Base-by-base conservation (phyloP, 1,140 invertebrate genomes). In the Druon quercuslanigerum region DNA sequence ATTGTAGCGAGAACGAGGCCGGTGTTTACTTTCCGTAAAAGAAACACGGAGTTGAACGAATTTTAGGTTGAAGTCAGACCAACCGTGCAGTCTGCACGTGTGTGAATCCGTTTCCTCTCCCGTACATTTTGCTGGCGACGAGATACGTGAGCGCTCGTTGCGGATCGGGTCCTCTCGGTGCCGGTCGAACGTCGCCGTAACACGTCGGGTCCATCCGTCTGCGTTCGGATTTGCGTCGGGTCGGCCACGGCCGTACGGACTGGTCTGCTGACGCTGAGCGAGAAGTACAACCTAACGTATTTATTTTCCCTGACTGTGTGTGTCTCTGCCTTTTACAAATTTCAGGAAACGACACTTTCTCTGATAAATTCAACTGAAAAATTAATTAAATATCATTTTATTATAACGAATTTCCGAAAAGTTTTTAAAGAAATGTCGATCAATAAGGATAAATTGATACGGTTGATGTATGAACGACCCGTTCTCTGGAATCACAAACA, bases 401-500 rank as follows among this genome's bases (percentile, higher is more conserved):
- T 8, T 66, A 17, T 9, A 40, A 33, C 40, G 60, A 0, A 40
- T 13, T 66, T n/a, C 2, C 5, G 9, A 3, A 5, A 8, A 16
- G n/a, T 66, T 66, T 16, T n/a, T 16, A 20, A 19, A n/a, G 40
- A 66, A 66, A 66, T 66, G 60, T 40, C 60, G 13, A 33, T 66
- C 60, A 66, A 66, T 33, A 66, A 66, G 60, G 60, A 66, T 25
- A 66, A 66, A 33, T 16, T 66, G 16, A 66, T 66, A 66, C 25
- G 25, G 4, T 40, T 66, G 60, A 40, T 66, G 25, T 66, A 66
- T 46, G 60, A 66, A 66, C 13, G 60, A 9, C 60, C 60, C 25
- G 25, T 66, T 66, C 14, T 66, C 14, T 66, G 60, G 60, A 66
- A 66, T n/a, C 60, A 66, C 9, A 66, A 40, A 13, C 60, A 66